Evolutionary conservation across 2,888 invertebrate species (phyloP).

Genomic region (Ornithoptera alexandrae): DNA sequence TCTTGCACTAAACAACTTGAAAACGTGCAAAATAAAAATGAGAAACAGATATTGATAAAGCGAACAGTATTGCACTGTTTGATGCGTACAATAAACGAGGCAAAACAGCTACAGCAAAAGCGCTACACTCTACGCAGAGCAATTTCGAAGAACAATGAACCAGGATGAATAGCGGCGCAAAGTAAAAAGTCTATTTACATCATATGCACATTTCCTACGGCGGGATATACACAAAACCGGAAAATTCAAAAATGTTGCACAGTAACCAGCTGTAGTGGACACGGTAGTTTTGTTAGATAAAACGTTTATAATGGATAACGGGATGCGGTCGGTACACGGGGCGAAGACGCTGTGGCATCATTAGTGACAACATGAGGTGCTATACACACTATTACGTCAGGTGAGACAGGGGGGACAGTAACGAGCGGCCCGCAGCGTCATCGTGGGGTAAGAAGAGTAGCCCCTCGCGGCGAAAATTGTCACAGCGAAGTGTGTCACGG

Average conservation of each 20-base stretch:
- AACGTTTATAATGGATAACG: conserved; percentile 20
- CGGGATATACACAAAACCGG: conserved; percentile 48
- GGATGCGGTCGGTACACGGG: conserved; percentile 32
- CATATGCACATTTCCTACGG: conserved; percentile 65
- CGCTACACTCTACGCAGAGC: conserved; percentile 68
- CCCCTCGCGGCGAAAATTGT: conserved; percentile 70
- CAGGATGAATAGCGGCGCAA: conserved; percentile 68
- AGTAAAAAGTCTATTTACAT: conserved; percentile 75
- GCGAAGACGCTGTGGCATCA: conserved; percentile 53
- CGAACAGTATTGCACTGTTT: conserved; percentile 38
- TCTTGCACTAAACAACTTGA: neutral
- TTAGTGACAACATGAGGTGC: conserved; percentile 64
- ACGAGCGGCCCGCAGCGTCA: conserved; percentile 72
- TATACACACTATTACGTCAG: conserved; percentile 42
- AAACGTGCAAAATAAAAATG: conserved; percentile 15
- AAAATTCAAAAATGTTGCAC: conserved; percentile 47
- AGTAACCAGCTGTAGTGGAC: conserved; percentile 34
- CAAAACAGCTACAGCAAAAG: conserved; percentile 60
- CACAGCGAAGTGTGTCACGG: conserved; percentile 71
- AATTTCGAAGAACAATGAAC: conserved; percentile 76
- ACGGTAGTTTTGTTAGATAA: conserved; percentile 22
- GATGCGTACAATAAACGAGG: conserved; percentile 53
- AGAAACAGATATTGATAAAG: conserved; percentile 38
- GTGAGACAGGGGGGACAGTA: conserved; percentile 70
- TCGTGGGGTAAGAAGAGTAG: conserved; percentile 64